Conservation (phyloP, 2,797 vertebrate species). For the Lemur catta region DNA sequence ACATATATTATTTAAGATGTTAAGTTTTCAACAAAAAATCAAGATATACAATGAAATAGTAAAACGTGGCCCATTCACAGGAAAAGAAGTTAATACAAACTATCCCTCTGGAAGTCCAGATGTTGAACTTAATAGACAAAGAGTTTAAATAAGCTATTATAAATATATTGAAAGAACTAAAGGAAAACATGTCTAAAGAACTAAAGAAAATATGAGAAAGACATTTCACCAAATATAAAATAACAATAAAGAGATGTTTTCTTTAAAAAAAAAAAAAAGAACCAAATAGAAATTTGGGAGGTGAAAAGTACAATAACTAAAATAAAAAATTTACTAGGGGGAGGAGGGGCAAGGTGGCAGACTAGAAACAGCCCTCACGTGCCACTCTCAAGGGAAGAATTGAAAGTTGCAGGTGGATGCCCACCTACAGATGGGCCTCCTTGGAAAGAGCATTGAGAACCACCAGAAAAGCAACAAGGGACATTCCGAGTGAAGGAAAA, state of each 20-base stretch:
- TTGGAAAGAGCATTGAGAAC: not conserved
- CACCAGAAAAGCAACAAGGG: not conserved
- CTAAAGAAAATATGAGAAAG: not conserved
- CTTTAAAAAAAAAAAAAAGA: not conserved
- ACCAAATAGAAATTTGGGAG: not conserved
- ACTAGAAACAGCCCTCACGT: not conserved
- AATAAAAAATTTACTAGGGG: not conserved
- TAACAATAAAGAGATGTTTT: not conserved
- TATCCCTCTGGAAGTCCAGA: not conserved
- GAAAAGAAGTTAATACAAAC: not conserved
- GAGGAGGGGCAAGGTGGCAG: not conserved
- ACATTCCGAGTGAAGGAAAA: not conserved
- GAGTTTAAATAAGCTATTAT: not conserved
- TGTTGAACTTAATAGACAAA: not conserved
- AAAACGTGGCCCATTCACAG: not conserved
- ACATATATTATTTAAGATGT: not conserved
- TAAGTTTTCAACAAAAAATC: not conserved
- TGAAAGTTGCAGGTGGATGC: not conserved
- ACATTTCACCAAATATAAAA: not conserved
- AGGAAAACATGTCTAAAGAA: not conserved
- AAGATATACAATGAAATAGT: not conserved
- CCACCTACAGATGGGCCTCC: not conserved
- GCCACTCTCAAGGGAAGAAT: not conserved
- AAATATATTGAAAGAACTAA: not conserved
- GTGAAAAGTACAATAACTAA: not conserved